Evolutionary conservation across 2,113 vertebrate genomes (phyloP).

Genomic region (Camelus dromedarius): DNA sequence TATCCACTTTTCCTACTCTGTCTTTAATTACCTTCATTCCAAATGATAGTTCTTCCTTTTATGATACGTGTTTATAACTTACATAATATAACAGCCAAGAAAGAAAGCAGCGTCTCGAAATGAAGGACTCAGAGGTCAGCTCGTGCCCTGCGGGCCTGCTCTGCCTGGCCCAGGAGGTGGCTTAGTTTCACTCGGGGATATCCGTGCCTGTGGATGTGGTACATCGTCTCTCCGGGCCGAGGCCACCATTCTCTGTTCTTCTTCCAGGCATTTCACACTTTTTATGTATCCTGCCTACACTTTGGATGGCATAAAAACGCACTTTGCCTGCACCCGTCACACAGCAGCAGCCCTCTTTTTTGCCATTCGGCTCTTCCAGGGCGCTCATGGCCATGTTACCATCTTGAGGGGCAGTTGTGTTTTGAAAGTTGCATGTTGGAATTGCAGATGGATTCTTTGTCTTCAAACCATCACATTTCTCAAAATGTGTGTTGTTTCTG

Average conservation of each 20-base stretch:
- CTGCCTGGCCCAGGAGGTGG: background rate
- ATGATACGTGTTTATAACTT: background rate
- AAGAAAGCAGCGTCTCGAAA: background rate
- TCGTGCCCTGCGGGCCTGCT: fast-evolving
- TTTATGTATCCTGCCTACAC: fast-evolving
- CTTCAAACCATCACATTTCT: background rate
- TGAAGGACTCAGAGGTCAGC: fast-evolving
- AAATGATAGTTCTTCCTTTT: background rate
- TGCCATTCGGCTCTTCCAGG: fast-evolving
- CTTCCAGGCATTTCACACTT: fast-evolving
- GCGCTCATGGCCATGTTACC: fast-evolving
- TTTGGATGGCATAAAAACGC: background rate
- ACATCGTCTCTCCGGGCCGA: fast-evolving
- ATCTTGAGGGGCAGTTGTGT: fast-evolving
- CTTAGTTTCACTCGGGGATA: background rate
- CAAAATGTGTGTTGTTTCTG: background rate
- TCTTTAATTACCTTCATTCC: background rate
- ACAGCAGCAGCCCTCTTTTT: fast-evolving
- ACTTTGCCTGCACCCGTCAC: background rate
- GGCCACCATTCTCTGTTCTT: background rate
- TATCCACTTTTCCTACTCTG: background rate
- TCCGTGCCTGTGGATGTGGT: background rate
- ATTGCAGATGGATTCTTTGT: background rate
- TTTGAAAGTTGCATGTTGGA: background rate
- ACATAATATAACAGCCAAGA: background rate